Base-by-base conservation (phyloP, 2,888 invertebrate species). In the Erpobdella octoculata region DNA sequence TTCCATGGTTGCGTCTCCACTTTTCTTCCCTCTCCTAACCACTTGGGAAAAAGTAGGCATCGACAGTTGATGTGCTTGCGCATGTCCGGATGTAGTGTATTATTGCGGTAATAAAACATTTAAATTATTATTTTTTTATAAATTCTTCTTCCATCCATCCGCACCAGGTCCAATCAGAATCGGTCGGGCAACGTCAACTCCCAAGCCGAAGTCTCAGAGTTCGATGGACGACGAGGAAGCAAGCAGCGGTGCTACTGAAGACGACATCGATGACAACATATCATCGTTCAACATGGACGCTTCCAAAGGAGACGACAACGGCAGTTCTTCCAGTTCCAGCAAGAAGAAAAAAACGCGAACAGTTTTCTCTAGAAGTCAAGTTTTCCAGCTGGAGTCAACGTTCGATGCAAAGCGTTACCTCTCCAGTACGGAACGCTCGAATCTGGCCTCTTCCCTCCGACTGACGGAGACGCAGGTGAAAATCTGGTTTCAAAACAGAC, bases 391-490 rank as follows among this genome's bases (percentile, higher is more conserved):
- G 64, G 83, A 83, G 74, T 80, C 81, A 2, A 83, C 81, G 21
- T 83, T 83, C 75, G 83, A 83, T 71, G 80, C 81, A 80, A 83
- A 83, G 31, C 68, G 72, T 15, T 83, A 83, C 73, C 76, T 83
- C 70, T 82, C 82, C 12, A 81, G 81, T 74, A 81, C 83, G 4
- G 83, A 83, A 73, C 72, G 83, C 36, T 81, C 81, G 0, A 80
- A 80, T 2, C 77, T 83, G 12, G 83, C 83, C 15, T 78, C 81
- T 6, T 79, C 81, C 0, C 75, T 83, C 48, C 80, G 80, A 71
- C 77, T 83, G 5, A 83, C 83, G 1, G 83, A 83, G 75, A 83
- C 83, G 25, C 83, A 83, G 76, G 82, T 83, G 31, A 83, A 83
- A 77, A 83, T 83, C 67, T 83, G 83, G 83, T 83, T 83, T 76